A percentile compares a stretch with the other conserved stretches of the same genome.
phyloP scores from a whole-genome alignment of 2,888 invertebrate genomes.

The Habrosyne pyritoides region DNA sequence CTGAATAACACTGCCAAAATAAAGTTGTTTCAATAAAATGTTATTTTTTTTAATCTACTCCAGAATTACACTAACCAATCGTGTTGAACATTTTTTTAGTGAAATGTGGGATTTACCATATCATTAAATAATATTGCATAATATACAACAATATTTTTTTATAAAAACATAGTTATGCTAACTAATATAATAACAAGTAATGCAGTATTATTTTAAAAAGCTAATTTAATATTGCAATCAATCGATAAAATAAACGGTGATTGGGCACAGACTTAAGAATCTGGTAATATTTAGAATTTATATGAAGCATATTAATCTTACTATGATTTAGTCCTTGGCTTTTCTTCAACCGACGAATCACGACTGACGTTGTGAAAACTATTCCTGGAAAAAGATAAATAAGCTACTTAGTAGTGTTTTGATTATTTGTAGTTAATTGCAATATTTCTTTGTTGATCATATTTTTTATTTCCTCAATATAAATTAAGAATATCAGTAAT shows the following conservation, averaged over 20 bases:
- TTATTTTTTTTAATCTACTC: constrained; percentile 14
- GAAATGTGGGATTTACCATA: no score
- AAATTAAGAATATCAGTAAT: constrained; percentile 10
- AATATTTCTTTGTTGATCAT: background rate
- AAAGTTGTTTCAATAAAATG: constrained; percentile 28
- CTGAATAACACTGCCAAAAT: constrained; percentile 38
- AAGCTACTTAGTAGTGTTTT: background rate
- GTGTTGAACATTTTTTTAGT: no score
- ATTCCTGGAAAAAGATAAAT: background rate
- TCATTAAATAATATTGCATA: no score
- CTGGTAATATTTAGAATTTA: no score
- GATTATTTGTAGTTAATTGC: background rate
- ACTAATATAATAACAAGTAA: no score
- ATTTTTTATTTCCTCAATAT: constrained; percentile 3
- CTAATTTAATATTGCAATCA: no score
- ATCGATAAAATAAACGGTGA: no score
- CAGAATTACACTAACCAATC: background rate
- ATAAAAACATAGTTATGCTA: no score
- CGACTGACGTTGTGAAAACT: background rate
- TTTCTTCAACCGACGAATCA: background rate
- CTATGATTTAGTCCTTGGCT: background rate
- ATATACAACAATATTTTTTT: no score
- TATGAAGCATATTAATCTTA: no score
- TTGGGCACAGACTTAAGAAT: no score
- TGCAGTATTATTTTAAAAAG: no score